phyloP scores from a whole-genome alignment of 2,888 invertebrate species.

The Hyposoter didymator region DNA sequence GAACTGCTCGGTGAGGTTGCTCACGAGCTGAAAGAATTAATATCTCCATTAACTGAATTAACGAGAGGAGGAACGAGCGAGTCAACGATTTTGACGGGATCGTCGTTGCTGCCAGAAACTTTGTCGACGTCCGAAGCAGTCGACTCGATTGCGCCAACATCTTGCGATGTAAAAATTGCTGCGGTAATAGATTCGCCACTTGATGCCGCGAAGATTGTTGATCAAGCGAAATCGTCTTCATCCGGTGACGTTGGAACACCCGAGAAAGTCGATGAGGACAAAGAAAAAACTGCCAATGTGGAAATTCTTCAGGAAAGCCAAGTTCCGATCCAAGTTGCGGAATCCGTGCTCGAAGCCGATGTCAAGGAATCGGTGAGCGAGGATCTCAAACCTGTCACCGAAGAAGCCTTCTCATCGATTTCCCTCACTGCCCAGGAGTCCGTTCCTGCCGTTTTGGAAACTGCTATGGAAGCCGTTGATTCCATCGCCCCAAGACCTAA shows the following conservation, averaged over 20 bases:
- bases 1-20: slow-evolving; percentile 43
- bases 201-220: neutral
- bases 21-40: slow-evolving; percentile 34
- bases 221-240: neutral
- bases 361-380: slow-evolving; percentile 79
- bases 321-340: slow-evolving; percentile 82
- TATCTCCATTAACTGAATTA: slow-evolving; percentile 39
- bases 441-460: slow-evolving; percentile 73
- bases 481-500: slow-evolving; percentile 55
- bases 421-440: slow-evolving; percentile 77
- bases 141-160: slow-evolving; percentile 22
- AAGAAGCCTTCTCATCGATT: slow-evolving; percentile 78
- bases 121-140: slow-evolving; percentile 9
- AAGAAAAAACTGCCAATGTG: neutral
- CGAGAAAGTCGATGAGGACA: neutral
- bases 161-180: neutral
- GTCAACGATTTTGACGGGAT: slow-evolving; percentile 23
- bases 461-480: slow-evolving; percentile 58
- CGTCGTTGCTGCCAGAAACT: slow-evolving; percentile 26
- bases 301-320: slow-evolving; percentile 52
- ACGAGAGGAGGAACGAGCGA: slow-evolving; percentile 5
- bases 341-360: slow-evolving; percentile 81
- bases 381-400: slow-evolving; percentile 73
- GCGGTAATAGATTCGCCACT: neutral
- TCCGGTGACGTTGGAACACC: neutral